Evolutionary conservation across 2,113 vertebrate genomes (phyloP).

Genomic region (Sphyrna mokarran): DNA sequence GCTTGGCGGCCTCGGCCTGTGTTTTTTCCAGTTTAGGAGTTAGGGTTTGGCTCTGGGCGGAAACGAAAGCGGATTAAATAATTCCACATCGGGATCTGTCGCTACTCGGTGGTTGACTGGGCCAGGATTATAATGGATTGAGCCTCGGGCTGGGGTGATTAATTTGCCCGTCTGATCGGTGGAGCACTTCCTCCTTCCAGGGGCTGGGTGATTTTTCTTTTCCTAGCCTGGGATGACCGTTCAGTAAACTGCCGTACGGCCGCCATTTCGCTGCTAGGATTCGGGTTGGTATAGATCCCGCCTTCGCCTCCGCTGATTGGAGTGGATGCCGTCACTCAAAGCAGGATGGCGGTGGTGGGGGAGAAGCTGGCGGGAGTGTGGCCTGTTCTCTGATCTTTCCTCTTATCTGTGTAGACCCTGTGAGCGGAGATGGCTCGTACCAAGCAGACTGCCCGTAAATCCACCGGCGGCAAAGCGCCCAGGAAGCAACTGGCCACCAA

Average conservation of each 20-base stretch:
- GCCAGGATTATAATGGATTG: background rate
- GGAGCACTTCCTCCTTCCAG: too few species aligned
- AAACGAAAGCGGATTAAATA: background rate
- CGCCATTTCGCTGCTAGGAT: background rate
- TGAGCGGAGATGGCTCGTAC: constrained; percentile 58
- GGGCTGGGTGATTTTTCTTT: background rate
- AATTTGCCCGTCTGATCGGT: too few species aligned
- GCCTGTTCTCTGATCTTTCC: background rate
- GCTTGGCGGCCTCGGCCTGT: background rate
- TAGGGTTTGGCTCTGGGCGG: background rate
- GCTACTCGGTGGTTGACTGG: too few species aligned
- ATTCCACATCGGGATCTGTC: background rate
- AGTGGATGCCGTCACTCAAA: background rate
- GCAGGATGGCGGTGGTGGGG: background rate
- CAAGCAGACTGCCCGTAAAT: constrained; percentile 67
- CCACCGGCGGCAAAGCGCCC: constrained; percentile 64
- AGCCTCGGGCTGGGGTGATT: background rate
- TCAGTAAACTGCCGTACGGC: background rate
- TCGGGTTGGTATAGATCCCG: background rate
- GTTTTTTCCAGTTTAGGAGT: background rate
- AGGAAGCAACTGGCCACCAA: constrained; percentile 65
- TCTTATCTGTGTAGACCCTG: background rate
- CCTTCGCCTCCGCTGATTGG: background rate
- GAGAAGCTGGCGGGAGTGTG: background rate
- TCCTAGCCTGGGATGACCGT: background rate